Evolutionary conservation across 2,113 vertebrate species (phyloP), one percentile per base, ranked within the genome.

Genomic region (Hemichromis elongatus): DNA sequence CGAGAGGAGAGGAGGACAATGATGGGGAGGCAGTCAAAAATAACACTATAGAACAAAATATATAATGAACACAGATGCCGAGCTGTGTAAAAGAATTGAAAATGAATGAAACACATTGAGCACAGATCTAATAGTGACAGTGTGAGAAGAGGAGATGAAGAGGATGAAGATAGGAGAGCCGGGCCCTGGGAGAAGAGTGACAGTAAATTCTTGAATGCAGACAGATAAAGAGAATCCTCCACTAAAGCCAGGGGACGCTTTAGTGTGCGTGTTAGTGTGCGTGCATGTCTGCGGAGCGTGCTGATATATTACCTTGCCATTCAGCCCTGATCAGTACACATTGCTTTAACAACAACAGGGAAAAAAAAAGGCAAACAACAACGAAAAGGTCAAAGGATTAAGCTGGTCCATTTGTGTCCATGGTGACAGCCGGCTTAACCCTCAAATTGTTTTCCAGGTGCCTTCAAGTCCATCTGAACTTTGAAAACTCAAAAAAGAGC

Each of bases 171-270:
- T 13, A 75, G 81, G 77, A 85, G 83, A 87, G 79, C 59, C 12
- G 70, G 79, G 84, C 77, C 84, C 63, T 77, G 57, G 57, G 70
- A 93, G 85, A 85, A 86, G 86, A 90, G 75, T 81, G 92, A 92
- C 88, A 88, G 79, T 90, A 84, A 90, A 92, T 75, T 89, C 84
- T 81, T 85, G 78, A 90, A 86, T 70, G 56, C 77, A 83, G 66
- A 86, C 85, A 75, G 88, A 91, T 89, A 40, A 90, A 92, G 75
- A 83, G 52, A 86, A 90, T 85, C 70, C 77, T 66, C 79, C 73
- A 14, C 80, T 55, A 81, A 80, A 84, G 77, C 63, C 78, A 63
- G 57, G 33, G 82, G 66, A 89, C 37, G 53, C 63, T 50, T 79
- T 54, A 33, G 33, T 42, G 82, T 73, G 73, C 84, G 84, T 57